Evolutionary conservation across 2,888 invertebrate genomes (phyloP).

Genomic region (Ophion ventricosus): DNA sequence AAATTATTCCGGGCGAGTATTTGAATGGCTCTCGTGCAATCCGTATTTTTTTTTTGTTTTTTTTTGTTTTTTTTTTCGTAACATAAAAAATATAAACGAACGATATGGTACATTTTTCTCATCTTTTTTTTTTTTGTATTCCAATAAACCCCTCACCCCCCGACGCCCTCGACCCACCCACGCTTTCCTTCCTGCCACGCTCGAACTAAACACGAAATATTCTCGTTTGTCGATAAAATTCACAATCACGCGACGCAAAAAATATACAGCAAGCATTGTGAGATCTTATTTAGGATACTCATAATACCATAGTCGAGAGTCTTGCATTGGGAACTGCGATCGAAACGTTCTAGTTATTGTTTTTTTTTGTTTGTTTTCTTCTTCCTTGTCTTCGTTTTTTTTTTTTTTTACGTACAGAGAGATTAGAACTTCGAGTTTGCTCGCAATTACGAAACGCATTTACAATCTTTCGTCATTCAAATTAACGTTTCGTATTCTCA

Average conservation of each 20-base stretch:
- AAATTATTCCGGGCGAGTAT: conserved; percentile 65
- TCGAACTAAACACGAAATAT: conserved; percentile 7
- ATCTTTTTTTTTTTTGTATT: conserved; percentile 21
- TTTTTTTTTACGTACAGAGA: neutral
- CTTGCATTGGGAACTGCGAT: conserved; percentile 46
- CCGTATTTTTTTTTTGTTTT: too few species aligned
- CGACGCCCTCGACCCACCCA: too few species aligned
- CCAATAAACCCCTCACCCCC: neutral
- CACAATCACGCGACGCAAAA: conserved; percentile 36
- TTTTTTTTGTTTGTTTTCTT: too few species aligned
- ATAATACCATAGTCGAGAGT: conserved; percentile 47
- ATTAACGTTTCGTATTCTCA: conserved; percentile 13
- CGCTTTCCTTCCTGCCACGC: neutral
- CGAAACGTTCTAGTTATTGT: conserved; percentile 37
- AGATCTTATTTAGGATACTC: conserved; percentile 40
- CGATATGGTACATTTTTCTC: conserved; percentile 30
- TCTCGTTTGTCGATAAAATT: conserved; percentile 30
- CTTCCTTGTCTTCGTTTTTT: neutral
- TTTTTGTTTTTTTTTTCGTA: too few species aligned
- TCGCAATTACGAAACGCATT: conserved; percentile 21
- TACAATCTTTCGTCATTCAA: conserved; percentile 7
- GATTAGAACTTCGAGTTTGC: conserved; percentile 27
- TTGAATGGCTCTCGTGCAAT: conserved; percentile 64
- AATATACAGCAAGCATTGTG: conserved; percentile 45
- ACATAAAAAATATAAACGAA: conserved; percentile 64